Evolutionary conservation across 2,888 invertebrate species (phyloP).

Genomic region (Sminthurinus aureus): DNA sequence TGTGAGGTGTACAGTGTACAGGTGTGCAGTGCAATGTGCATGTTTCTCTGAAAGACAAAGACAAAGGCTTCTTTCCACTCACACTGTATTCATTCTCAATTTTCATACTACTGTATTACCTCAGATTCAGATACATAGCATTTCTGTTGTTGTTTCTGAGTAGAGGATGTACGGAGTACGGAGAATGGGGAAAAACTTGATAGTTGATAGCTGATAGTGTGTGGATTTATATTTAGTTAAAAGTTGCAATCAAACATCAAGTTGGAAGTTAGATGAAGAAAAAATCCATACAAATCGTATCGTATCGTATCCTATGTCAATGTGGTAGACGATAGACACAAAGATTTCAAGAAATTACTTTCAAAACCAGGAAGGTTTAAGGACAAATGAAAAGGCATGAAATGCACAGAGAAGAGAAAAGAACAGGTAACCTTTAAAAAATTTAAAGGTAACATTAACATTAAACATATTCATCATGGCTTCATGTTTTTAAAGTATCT

Average conservation of each 20-base stretch:
- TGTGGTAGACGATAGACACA: background rate
- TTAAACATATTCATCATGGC: background rate
- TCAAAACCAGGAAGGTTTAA: constrained; percentile 1
- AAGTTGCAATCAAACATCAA: background rate
- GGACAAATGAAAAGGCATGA: background rate
- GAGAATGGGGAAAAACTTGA: background rate
- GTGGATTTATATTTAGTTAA: no score
- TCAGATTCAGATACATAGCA: background rate
- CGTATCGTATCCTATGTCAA: background rate
- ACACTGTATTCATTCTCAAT: background rate
- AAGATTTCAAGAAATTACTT: background rate
- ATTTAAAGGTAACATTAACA: background rate
- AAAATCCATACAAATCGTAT: background rate
- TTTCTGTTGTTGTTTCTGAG: background rate
- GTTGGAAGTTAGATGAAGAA: background rate
- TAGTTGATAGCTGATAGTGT: background rate
- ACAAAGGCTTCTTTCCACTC: background rate
- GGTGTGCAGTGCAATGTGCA: background rate
- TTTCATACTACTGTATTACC: background rate
- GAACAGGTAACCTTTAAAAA: background rate
- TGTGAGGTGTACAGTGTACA: no score
- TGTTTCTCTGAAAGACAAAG: background rate
- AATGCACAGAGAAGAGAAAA: background rate
- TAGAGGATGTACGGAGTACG: background rate
- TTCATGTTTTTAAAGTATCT: background rate